Base-by-base conservation (phyloP, 2,113 vertebrate genomes). In the Herpailurus yagouaroundi region DNA sequence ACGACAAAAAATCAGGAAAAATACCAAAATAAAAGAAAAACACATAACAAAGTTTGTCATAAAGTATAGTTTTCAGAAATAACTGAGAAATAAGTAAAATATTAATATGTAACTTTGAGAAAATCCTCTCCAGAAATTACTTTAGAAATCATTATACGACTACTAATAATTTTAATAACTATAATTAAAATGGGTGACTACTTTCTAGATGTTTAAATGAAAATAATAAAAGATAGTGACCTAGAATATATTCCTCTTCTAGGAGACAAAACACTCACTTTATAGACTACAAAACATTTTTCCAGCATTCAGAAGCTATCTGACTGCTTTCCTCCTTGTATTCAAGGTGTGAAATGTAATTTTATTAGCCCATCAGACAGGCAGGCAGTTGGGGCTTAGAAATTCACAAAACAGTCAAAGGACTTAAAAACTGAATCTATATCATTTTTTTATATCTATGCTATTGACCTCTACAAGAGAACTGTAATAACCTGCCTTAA, bases 1-100 rank as follows among this genome's bases (percentile, higher is more conserved):
- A 99, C 14, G 96, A 98, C 96, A 98, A 98, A 98, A 4, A 96
- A 95, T 99, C 98, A 99, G 98, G 85, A 98, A 91, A 97, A 98
- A 96, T 82, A 91, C 33, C 19, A 90, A 96, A 97, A 91, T 77
- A 97, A 97, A 97, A 95, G 18, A 52, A 31, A 98, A 95, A 96
- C 86, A 97, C 55, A 88, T 12, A 97, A 97, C 57, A 97, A 96
- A 94, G 60, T 88, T 76, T 85, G 38, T 41, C 84, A 82, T 94
- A 96, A 90, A 97, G 86, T 50, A 85, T 15, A 69, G 36, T 95
- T 97, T 91, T 90, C 50, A 94, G 41, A 95, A 86, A 71, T 76
- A 95, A 97, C 8, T 57, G 71, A 73, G 80, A 91, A 91, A 57
- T 11, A 84, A 33, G 91, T 77, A 82, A 95, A 87, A 80, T 76